These are phyloP conservation scores for Colinus virginianus DNA, from an alignment of 2,113 vertebrate species.

Conservation along the genomic window DNA sequence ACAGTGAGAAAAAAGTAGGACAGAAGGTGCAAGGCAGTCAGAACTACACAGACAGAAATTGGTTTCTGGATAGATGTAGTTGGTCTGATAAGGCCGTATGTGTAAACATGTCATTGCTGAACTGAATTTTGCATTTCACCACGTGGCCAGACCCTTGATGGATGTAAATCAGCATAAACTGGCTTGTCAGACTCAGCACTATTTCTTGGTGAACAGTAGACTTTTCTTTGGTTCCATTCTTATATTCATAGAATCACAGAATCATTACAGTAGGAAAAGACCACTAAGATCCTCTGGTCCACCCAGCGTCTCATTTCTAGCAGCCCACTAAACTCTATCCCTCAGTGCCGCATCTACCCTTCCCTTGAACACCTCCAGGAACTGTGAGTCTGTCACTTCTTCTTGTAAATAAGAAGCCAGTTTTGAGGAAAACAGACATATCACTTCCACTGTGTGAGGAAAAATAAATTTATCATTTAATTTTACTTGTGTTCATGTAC, in stretches of 20 bases:
- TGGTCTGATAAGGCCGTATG: not conserved
- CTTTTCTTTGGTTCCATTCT: not conserved
- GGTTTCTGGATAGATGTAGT: not conserved
- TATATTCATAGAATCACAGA: too few species aligned
- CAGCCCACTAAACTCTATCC: too few species aligned
- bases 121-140: not conserved
- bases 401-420: not conserved
- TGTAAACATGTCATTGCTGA: not conserved
- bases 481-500: not conserved
- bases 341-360: too few species aligned
- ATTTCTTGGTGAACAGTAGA: not conserved
- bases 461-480: not conserved
- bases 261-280: too few species aligned
- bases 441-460: not conserved
- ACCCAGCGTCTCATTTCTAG: too few species aligned
- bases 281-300: too few species aligned
- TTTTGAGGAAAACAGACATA: not conserved
- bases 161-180: constrained; percentile 8
- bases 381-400: too few species aligned
- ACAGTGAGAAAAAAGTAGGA: not conserved
- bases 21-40: not conserved
- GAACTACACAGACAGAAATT: not conserved
- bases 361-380: too few species aligned
- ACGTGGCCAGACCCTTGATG: not conserved
- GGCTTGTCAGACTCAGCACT: not conserved